Evolutionary conservation across 2,113 vertebrate species (phyloP), one percentile per base, ranked within the genome.

Genomic region (Tyto alba): DNA sequence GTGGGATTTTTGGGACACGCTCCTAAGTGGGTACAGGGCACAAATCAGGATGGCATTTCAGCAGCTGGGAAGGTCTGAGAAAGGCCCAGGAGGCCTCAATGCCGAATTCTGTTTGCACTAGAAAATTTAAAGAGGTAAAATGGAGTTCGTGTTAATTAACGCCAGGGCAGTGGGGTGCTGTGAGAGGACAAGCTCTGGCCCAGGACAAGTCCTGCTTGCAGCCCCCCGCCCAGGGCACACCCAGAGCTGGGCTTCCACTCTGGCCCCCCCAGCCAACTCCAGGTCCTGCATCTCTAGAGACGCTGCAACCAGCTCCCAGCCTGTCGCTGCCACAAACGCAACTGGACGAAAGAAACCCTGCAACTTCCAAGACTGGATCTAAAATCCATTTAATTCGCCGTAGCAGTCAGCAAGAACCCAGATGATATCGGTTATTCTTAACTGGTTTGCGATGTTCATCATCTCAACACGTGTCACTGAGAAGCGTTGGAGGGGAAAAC

Each of bases 251-350:
- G 27, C 43, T 56, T 19, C 26, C 17, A 10, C 48, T 32, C 26
- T 26, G 34, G 27, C 21, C 63, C 27, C 36, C 23, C 3, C 36
- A 13, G 62, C 17, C 38, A 14, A 0, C 22, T 16, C 89, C n/a
- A 2, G 0, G 2, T 4, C 45, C 40, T 3, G 7, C 0, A 2
- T 17, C 25, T 23, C 52, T 50, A 30, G 30, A 16, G 36, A 16
- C 19, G 38, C 29, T 18, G 21, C 59, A 16, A 34, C 68, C 64
- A 66, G 5, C 45, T 40, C 67, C 53, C 47, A 29, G 63, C n/a
- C 48, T 10, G 0, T 5, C 6, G 1, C 41, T 23, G 0, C 0
- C 3, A 2, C 3, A 6, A 21, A 21, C 19, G 22, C 10, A 2
- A 4, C 34, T 2, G n/a, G n/a, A n/a, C n/a, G n/a, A n/a, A n/a